Evolutionary conservation across 2,888 invertebrate genomes (phyloP).

Genomic region (Baronia brevicornis): DNA sequence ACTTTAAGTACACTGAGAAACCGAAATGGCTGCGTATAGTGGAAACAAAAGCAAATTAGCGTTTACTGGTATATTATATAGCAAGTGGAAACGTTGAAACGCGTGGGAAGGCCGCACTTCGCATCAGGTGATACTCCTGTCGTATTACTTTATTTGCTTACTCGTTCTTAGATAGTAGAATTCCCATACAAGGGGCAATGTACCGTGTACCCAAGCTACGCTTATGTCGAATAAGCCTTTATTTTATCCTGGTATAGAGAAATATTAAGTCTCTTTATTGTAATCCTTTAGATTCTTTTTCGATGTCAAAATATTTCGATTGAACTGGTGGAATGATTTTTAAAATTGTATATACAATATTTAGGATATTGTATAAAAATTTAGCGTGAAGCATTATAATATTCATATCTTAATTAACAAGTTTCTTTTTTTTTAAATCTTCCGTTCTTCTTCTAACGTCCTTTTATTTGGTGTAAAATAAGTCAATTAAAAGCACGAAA

Average conservation of each 20-base stretch:
- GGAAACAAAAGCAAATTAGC: constrained; percentile 65
- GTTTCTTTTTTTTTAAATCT: too few relatives aligned
- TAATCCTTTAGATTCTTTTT: constrained; percentile 19
- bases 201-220: constrained; percentile 36
- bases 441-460: too few relatives aligned
- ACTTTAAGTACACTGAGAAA: constrained; percentile 36
- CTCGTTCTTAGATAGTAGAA: constrained; percentile 32
- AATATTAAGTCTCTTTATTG: constrained; percentile 37
- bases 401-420: too few relatives aligned
- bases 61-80: constrained; percentile 32
- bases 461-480: too few relatives aligned
- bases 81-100: constrained; percentile 32
- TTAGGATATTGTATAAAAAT: too few relatives aligned
- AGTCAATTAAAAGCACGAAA: too few relatives aligned
- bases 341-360: too few relatives aligned
- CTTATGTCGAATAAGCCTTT: constrained; percentile 51
- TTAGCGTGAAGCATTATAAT: too few relatives aligned
- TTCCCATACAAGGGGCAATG: constrained; percentile 38
- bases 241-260: constrained; percentile 45
- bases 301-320: not conserved
- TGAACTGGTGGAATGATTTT: not conserved
- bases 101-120: constrained; percentile 47
- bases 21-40: constrained; percentile 41
- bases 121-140: constrained; percentile 45
- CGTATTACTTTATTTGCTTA: constrained; percentile 51